These are phyloP conservation scores for Scolopax bukidnonensis DNA, from an alignment of 2,797 vertebrate genomes.

Conservation along the genomic window DNA sequence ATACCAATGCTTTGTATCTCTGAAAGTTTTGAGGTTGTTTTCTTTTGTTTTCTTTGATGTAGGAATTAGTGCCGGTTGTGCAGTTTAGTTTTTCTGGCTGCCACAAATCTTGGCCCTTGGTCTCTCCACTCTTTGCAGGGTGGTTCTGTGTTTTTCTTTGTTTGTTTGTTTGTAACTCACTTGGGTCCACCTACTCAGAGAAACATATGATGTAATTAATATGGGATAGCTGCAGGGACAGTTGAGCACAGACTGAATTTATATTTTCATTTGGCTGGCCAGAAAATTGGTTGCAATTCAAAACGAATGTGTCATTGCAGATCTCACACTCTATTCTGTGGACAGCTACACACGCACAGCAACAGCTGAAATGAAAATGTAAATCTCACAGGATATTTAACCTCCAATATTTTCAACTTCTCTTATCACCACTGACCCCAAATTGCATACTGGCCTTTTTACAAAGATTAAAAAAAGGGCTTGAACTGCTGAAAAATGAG, in stretches of 20 bases:
- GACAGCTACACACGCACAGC: background rate
- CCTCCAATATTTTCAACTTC: background rate
- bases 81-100: background rate
- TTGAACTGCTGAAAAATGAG: background rate
- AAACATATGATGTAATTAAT: constrained; percentile 7
- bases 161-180: constrained; percentile 5
- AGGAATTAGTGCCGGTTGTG: background rate
- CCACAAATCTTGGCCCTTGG: background rate
- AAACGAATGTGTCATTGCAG: constrained; percentile 19
- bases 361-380: constrained; percentile 31
- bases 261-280: constrained; percentile 29
- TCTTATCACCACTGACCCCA: background rate
- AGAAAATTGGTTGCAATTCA: constrained; percentile 39
- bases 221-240: background rate
- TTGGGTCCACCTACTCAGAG: background rate
- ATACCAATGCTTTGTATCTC: background rate
- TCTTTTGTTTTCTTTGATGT: background rate
- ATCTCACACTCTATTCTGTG: constrained; percentile 11
- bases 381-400: constrained; percentile 5
- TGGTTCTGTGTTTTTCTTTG: background rate
- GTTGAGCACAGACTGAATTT: constrained; percentile 6
- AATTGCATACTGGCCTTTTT: background rate
- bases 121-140: background rate
- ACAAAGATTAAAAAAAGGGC: background rate
- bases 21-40: background rate